Evolutionary conservation across 2,797 vertebrate genomes (phyloP), one percentile per base, ranked within the genome.

Genomic region (Harpagifer antarcticus): DNA sequence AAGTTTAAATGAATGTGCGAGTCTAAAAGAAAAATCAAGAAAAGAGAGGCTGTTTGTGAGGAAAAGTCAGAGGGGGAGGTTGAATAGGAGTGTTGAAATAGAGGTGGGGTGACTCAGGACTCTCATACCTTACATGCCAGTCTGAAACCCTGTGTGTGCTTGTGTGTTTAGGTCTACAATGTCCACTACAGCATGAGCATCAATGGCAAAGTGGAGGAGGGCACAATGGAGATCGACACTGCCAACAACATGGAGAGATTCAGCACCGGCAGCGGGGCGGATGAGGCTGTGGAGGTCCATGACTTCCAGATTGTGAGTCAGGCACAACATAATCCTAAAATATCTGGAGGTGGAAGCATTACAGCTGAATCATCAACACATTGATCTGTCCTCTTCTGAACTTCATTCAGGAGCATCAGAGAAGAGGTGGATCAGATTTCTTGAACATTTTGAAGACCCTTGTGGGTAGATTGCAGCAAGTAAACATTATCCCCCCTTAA

Each of bases 131-230:
- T 62, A 83, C 84, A 87, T 86, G 83, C 80, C 87, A 80, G 56
- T 76, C 86, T 86, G 73, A 85, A 78, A 80, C 31, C 12, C 5
- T 72, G 40, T 77, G 68, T 64, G 68, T 82, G 62, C 76, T 67
- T 86, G 72, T 70, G 58, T 79, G 43, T 59, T 58, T 10, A 99
- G 98, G 95, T 98, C 89, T 98, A 98, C 91, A 98, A 97, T 7
- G 95, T 99, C 81, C 97, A 97, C 94, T 98, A 99, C 66, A 98
- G 95, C 79, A 97, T 98, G 98, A 98, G 96, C 90, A 97, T 99
- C 93, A 97, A 98, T 58, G 98, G 98, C 56, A 97, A 97, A 91
- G 93, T 98, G 74, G 96, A 98, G 92, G 96, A 98, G 31, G 97
- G 96, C 44, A 96, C 96, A 0, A 96, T 98, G 97, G 97, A 99